Base-by-base conservation (phyloP, 2,797 vertebrate species). In the Onychomys leucogaster region DNA sequence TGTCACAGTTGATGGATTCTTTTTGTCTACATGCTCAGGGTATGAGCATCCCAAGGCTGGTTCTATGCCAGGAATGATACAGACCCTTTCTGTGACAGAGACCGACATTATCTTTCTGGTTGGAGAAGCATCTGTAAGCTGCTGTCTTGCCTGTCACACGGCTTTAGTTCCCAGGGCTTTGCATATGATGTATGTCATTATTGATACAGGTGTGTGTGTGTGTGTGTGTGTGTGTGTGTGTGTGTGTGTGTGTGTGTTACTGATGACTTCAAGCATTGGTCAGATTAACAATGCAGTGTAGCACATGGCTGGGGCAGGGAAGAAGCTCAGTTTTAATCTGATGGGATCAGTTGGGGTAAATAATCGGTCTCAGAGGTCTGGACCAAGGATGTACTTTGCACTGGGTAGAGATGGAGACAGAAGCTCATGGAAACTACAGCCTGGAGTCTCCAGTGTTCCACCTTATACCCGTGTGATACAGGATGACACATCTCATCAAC, bases 1-100 rank as follows among this genome's bases (percentile, higher is more conserved):
- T 92, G 97, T 97, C 96, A 95, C 12, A 94, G 90, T 78, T 96
- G 96, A 97, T 96, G 96, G 92, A 78, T 92, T 96, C 71, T 23
- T 37, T 96, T 91, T 1, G 37, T 96, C 67, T 95, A 12, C 73
- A 86, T 92, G 85, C 61, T 96, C 85, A 76, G 93, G 84, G 71
- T 43, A 87, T 92, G 73, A 49, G 84, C 84, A 37, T 97, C 92
- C 94, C 77, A 63, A 71, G 95, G 78, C 63, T 86, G 37, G 94
- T 71, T 92, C 90, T 85, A 52, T 81, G 73, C 90, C 90, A 89
- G 78, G 43, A 96, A 81, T 41, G 0, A 67, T 32, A 65, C 43
- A 91, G 92, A 94, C 52, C 23, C 91, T 52, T 84, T 81, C 67
- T 67, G 1, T 82, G 89, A 34, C 80, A 78, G 69, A 77, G 41